phyloP scores from a whole-genome alignment of 2,113 vertebrate genomes.

The Melanerpes formicivorus region DNA sequence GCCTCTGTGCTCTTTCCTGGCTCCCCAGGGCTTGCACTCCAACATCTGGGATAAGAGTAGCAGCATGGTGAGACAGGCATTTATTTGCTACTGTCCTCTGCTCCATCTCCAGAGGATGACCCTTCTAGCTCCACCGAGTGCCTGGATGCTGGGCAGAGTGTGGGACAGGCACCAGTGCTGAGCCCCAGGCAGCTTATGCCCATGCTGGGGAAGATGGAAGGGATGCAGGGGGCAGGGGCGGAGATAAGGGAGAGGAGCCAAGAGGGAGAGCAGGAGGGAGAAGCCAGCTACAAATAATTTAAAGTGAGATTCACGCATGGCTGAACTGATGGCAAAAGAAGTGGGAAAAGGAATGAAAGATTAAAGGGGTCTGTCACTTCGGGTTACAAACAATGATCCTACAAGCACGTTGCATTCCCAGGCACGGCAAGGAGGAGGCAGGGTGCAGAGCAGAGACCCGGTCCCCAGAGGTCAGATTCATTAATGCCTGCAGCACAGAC shows the following conservation, averaged over 20 bases:
- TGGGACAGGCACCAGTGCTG: rapidly evolving
- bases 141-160: neutral
- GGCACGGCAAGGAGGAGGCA: slow-evolving; percentile 78
- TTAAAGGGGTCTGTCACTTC: slow-evolving; percentile 92
- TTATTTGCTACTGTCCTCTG: neutral
- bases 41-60: neutral
- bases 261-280: neutral
- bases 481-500: slow-evolving; percentile 44
- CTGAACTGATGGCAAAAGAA: slow-evolving; percentile 87
- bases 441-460: slow-evolving; percentile 77
- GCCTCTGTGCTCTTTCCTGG: neutral
- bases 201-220: neutral
- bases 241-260: neutral
- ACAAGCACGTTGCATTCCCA: slow-evolving; percentile 79
- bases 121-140: rapidly evolving
- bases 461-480: slow-evolving; percentile 60
- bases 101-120: neutral
- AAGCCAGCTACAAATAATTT: slow-evolving; percentile 86
- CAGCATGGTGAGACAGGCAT: neutral
- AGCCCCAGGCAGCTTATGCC: rapidly evolving
- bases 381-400: slow-evolving; percentile 81
- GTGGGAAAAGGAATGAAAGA: slow-evolving; percentile 92
- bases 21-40: neutral
- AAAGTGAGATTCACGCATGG: slow-evolving; percentile 81
- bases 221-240: neutral